Conservation (phyloP, 2,797 vertebrate species). For the Acanthiza pusilla region DNA sequence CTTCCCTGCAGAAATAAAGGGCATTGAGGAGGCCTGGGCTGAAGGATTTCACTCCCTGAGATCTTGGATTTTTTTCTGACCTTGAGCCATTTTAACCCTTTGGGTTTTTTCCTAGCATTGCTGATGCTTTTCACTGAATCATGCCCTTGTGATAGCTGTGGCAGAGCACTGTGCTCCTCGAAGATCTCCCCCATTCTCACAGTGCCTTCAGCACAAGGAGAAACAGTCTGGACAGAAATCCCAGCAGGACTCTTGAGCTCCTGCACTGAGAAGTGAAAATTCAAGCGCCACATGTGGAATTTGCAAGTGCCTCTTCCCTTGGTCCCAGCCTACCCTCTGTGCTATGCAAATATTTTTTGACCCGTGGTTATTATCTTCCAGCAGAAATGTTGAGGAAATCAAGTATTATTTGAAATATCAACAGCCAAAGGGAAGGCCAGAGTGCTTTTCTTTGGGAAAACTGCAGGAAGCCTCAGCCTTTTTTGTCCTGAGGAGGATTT, state of each 20-base stretch:
- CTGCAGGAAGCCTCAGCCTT: background rate
- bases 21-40: background rate
- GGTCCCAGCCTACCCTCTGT: background rate
- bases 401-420: background rate
- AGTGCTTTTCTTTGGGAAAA: fast-evolving
- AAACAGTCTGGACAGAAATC: background rate
- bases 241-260: background rate
- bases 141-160: background rate
- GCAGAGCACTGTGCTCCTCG: background rate
- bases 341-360: background rate
- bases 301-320: background rate
- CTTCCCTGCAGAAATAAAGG: background rate
- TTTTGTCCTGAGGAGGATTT: background rate
- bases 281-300: background rate
- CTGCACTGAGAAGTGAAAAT: background rate
- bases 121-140: background rate
- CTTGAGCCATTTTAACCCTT: background rate
- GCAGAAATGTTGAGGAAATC: background rate
- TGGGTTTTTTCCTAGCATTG: background rate
- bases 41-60: background rate
- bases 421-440: background rate
- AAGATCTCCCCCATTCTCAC: background rate
- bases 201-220: background rate
- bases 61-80: background rate
- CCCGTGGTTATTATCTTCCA: background rate